Percentiles rank a stretch among this genome's conserved stretches.
These are phyloP conservation scores for Amaurobius ferox DNA, from an alignment of 2,888 invertebrate species.

Conservation along the genomic window DNA sequence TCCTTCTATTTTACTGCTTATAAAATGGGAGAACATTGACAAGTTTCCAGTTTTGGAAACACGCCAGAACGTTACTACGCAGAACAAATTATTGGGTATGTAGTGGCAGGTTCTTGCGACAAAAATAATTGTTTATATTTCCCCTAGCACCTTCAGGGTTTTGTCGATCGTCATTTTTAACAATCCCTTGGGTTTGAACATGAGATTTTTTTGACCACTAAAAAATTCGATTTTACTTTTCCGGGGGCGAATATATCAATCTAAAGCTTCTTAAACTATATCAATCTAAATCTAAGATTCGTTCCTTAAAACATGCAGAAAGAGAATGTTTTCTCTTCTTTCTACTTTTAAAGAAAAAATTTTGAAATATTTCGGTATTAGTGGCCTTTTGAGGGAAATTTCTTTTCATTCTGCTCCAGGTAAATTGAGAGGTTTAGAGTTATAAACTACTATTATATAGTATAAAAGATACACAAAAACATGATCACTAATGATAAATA, in stretches of 20 bases:
- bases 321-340: no score
- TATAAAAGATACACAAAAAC: no score
- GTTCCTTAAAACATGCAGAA: no score
- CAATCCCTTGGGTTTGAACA: conserved; percentile 1
- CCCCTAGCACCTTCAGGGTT: not conserved
- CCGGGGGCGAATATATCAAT: not conserved
- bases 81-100: not conserved
- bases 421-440: no score
- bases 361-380: no score
- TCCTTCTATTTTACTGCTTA: not conserved
- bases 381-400: no score
- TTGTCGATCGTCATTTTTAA: conserved; percentile 7
- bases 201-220: not conserved
- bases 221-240: conserved; percentile 19
- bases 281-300: no score
- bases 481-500: no score
- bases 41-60: not conserved
- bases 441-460: no score
- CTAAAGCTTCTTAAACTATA: not conserved
- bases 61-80: not conserved
- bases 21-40: not conserved
- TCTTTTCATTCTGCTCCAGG: no score
- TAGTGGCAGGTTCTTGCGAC: not conserved
- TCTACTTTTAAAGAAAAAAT: no score
- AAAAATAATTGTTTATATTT: conserved; percentile 3